These are phyloP conservation scores for Spea multiplicata DNA, from an alignment of 2,113 vertebrate species.

Conservation along the genomic window DNA sequence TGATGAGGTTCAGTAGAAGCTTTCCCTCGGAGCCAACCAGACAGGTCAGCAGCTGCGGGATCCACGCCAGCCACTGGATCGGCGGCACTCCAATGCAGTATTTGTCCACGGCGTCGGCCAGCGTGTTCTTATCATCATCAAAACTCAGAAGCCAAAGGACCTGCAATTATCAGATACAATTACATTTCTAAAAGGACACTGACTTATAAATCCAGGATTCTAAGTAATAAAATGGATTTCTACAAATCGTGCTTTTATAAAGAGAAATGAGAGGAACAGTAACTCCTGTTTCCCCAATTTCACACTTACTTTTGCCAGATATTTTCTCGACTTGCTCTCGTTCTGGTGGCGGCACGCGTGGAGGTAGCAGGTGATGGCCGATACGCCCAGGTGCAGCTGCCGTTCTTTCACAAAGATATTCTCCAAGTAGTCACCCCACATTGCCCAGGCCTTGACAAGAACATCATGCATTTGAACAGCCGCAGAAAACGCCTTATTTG, in stretches of 20 bases:
- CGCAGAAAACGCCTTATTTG: conserved; percentile 94
- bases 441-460: conserved; percentile 95
- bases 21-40: conserved; percentile 95
- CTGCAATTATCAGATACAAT: conserved; percentile 55
- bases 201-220: too few species aligned
- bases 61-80: conserved; percentile 97
- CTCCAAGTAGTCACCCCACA: conserved; percentile 97
- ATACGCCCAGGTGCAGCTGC: conserved; percentile 90
- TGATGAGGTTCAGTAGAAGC: conserved; percentile 92
- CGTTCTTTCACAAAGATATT: conserved; percentile 96
- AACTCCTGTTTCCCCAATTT: not conserved
- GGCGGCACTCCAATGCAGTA: conserved; percentile 94
- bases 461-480: conserved; percentile 97
- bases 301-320: conserved; percentile 85
- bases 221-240: too few species aligned
- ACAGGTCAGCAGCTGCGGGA: conserved; percentile 94
- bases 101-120: conserved; percentile 93
- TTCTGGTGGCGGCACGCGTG: conserved; percentile 97
- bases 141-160: conserved; percentile 97
- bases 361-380: conserved; percentile 94
- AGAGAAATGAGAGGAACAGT: not conserved
- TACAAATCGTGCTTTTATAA: not conserved
- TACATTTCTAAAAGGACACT: not conserved
- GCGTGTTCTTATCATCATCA: conserved; percentile 91
- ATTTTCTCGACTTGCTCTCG: conserved; percentile 97